Base-by-base conservation (phyloP, 2,888 invertebrate genomes). In the Acleris cristana region DNA sequence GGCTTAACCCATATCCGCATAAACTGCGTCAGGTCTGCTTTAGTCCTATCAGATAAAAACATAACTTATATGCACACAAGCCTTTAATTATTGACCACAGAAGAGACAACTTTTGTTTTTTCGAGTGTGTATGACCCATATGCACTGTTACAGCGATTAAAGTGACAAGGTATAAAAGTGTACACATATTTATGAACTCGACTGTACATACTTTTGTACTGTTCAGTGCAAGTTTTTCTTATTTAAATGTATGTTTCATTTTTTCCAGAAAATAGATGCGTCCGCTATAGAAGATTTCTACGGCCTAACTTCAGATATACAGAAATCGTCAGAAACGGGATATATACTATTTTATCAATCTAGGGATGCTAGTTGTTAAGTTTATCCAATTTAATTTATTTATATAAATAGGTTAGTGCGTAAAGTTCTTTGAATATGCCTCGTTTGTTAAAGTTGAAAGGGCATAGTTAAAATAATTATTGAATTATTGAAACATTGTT, bases 331-430 rank as follows among this genome's bases (percentile, higher is more conserved):
- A 49, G 99, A 99, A 94, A 99, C 99, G 64, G 99, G 99, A 79
- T 99, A 99, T 92, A 99, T 99, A 87, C 94, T 99, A 80, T 99
- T 99, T 94, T 99, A 99, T 93, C 99, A 99, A 91, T 98, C 98
- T 69, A 95, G 97, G 83, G 97, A 98, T 76, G 92, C 90, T 90
- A 92, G 90, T 92, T 96, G 96, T 87, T 94, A 91, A 90, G 86
- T 90, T 88, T 89, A 79, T 82, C 79, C 77, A 79, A 79, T 76
- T 82, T 81, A 79, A 88, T 84, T 87, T 85, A 89, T 87, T 90
- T 89, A 90, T 89, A 86, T 82, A 85, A 84, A 84, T 83, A 85
- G 85, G 85, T 84, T 84, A 83, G 77, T 79, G 84, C 82, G 79
- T 83, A 84, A 84, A 86, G 89, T 90, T 89, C 79, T 80, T 80